These are phyloP conservation scores for Paedocypris micromegethes DNA, from an alignment of 2,797 vertebrate genomes.

Conservation along the genomic window DNA sequence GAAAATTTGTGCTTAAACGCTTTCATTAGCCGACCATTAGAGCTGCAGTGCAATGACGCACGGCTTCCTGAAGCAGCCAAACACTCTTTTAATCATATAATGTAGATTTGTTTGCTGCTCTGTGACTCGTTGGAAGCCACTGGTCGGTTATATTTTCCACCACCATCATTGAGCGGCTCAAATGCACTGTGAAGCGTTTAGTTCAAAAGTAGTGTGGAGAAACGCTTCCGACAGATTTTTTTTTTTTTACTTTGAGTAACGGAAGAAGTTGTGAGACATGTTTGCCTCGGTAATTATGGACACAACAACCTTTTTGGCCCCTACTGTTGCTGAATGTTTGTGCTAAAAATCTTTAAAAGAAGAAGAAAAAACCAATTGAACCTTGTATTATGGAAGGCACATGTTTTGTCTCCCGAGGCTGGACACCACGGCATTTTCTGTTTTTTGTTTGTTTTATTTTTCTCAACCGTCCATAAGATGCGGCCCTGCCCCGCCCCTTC, in stretches of 20 bases:
- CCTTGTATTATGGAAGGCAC: conserved; percentile 25
- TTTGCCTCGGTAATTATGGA: conserved; percentile 3
- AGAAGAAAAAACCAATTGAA: conserved; percentile 10
- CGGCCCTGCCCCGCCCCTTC: neutral
- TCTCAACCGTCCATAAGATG: neutral
- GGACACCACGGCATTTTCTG: conserved; percentile 10
- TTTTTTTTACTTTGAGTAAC: no score
- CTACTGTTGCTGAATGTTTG: neutral
- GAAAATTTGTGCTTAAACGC: neutral
- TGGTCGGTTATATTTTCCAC: conserved; percentile 19
- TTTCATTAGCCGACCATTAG: conserved; percentile 21
- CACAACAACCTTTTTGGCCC: neutral
- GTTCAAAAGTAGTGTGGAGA: no score
- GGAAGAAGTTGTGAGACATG: no score
- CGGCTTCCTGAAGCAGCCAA: conserved; percentile 2
- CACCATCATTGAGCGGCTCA: neutral
- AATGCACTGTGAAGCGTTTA: conserved; percentile 22
- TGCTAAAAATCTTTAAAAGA: conserved; percentile 9
- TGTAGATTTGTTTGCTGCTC: conserved; percentile 22
- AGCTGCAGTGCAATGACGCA: conserved; percentile 14
- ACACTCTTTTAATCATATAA: conserved; percentile 20
- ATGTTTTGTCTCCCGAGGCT: conserved; percentile 15
- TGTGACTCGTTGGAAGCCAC: conserved; percentile 7
- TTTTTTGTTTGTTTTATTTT: conserved; percentile 38
- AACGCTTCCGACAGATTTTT: no score